Evolutionary conservation across 2,113 vertebrate species (phyloP), one percentile per base, ranked within the genome.

Genomic region (Scartelaos histophorus): DNA sequence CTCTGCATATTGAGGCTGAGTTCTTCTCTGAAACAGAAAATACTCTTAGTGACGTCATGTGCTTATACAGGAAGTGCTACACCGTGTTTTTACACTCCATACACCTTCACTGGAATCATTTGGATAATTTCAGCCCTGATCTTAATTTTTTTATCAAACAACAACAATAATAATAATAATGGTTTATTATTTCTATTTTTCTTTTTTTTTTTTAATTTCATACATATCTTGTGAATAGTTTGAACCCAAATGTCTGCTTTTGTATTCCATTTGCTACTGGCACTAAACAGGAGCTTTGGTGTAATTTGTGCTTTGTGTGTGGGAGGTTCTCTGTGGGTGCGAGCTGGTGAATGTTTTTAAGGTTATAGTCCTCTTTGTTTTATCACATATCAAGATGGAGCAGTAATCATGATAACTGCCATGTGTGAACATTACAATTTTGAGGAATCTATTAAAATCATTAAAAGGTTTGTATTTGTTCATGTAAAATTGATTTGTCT

Each of bases 301-400:
- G 19, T 72, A 34, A 57, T 71, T 64, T 43, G 60, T 67, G 15
- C 3, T 73, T 46, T 75, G 56, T 29, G 38, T 51, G 67, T 71
- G 81, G 73, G 69, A 65, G 71, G 34, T 29, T 25, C 38, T 58
- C 29, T 34, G 64, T 12, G 66, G 58, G 58, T 61, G 73, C 73
- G 62, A 74, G 13, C 38, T 70, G 24, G 34, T 66, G 53, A 53
- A 70, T 43, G 6, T 75, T 71, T 43, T 81, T 62, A 43, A 57
- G 66, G 65, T 61, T 49, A 71, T 53, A 66, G 61, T 45, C 68
- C 7, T 67, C 66, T 76, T 67, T 73, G 54, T 71, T 73, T 45
- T 22, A 53, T 71, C 25, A 66, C 65, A 73, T 67, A 53, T 60
- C 61, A 19, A 70, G 1, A n/a, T 67, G 0, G 43, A 46, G n/a